These are phyloP conservation scores for Dryobota labecula DNA, from an alignment of 2,888 invertebrate species.

Conservation along the genomic window DNA sequence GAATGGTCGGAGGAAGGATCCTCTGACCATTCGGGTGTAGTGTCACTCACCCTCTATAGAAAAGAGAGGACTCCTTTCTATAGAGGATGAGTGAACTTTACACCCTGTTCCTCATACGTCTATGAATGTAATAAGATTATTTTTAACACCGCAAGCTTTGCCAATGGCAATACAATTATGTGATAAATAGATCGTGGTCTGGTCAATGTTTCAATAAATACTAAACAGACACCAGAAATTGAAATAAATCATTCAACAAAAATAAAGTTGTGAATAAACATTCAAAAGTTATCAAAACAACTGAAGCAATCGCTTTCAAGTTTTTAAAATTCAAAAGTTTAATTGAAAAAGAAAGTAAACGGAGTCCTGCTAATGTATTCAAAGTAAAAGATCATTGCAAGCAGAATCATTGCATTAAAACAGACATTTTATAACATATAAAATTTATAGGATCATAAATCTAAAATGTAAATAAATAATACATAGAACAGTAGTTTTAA, in stretches of 20 bases:
- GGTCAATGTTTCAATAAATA: slow-evolving; percentile 5
- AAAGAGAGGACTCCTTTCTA: too few species aligned
- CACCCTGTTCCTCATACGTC: too few species aligned
- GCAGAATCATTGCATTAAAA: slow-evolving; percentile 14
- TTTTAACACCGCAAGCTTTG: slow-evolving; percentile 5
- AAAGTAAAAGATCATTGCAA: slow-evolving; percentile 16
- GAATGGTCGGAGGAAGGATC: too few species aligned
- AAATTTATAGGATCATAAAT: slow-evolving; percentile 41
- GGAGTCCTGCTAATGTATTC: slow-evolving; percentile 12
- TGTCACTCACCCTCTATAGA: too few species aligned
- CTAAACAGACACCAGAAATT: not conserved
- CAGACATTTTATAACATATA: not conserved
- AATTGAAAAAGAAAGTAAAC: slow-evolving; percentile 45
- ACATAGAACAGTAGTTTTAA: slow-evolving; percentile 27
- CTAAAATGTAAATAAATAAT: slow-evolving; percentile 25
- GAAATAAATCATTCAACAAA: slow-evolving; percentile 17
- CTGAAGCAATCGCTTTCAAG: slow-evolving; percentile 8
- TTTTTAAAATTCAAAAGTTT: slow-evolving; percentile 24
- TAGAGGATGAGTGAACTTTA: too few species aligned
- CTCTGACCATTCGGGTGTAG: too few species aligned
- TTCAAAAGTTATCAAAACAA: slow-evolving; percentile 26
- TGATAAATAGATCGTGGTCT: not conserved
- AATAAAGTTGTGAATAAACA: slow-evolving; percentile 9
- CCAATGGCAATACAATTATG: not conserved
- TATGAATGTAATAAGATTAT: not conserved